Evolutionary conservation across 2,113 vertebrate genomes (phyloP).

Genomic region (Myocastor coypus): DNA sequence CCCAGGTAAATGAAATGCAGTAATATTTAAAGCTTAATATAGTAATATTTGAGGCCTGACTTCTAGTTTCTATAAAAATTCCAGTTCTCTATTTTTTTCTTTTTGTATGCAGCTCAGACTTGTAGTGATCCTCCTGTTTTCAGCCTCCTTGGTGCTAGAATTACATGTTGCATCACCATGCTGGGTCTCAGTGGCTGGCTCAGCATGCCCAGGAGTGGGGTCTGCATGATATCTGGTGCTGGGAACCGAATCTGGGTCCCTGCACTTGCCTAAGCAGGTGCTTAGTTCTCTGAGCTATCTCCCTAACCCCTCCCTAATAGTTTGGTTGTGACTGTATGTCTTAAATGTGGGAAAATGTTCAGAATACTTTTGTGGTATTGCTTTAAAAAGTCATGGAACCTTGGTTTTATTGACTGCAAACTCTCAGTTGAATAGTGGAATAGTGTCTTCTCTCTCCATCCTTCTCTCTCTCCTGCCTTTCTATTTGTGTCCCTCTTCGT

Average conservation of each 20-base stretch:
- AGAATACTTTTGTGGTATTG: background rate
- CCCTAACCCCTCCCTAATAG: background rate
- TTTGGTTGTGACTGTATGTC: background rate
- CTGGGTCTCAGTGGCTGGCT: too few relatives aligned
- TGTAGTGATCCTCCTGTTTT: too few relatives aligned
- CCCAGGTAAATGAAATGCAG: background rate
- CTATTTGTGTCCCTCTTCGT: background rate
- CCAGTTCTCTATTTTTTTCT: background rate
- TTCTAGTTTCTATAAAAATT: background rate
- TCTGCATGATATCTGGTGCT: too few relatives aligned
- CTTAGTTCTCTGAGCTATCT: too few relatives aligned
- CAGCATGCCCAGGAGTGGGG: too few relatives aligned
- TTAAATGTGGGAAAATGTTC: background rate
- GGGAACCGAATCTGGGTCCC: too few relatives aligned
- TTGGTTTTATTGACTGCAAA: background rate
- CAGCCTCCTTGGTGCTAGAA: too few relatives aligned
- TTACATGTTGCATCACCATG: too few relatives aligned
- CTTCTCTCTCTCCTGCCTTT: background rate
- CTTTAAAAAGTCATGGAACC: background rate
- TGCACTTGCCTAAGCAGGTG: too few relatives aligned
- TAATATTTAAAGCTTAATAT: background rate
- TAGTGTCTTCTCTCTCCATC: background rate
- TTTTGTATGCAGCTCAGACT: too few relatives aligned
- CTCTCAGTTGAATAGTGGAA: background rate
- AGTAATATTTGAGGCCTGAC: background rate